phyloP scores from a whole-genome alignment of 92 coral and sea anemone species.

The Porites rus region DNA sequence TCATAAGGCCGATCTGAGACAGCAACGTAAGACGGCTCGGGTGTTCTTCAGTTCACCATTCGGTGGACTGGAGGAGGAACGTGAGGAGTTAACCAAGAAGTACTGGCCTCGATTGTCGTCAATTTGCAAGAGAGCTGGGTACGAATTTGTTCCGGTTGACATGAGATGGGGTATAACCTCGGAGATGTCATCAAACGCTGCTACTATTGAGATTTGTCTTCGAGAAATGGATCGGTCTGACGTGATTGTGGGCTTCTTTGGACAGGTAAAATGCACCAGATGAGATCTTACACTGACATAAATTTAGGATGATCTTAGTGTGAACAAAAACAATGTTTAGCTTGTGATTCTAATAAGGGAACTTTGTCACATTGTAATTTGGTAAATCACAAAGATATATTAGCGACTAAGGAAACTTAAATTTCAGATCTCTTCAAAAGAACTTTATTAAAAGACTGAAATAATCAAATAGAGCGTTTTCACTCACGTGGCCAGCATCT shows the following conservation, averaged over 20 bases:
- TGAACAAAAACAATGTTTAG: too few relatives aligned
- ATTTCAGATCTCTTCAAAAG: too few relatives aligned
- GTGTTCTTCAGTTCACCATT: slow-evolving; percentile 97
- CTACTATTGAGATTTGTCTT: slow-evolving; percentile 89
- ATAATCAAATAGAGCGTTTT: too few relatives aligned
- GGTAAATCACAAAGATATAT: too few relatives aligned
- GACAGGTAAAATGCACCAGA: slow-evolving; percentile 71
- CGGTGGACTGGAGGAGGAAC: slow-evolving; percentile 94
- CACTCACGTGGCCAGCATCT: too few relatives aligned
- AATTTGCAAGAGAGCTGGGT: slow-evolving; percentile 88
- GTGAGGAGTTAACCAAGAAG: slow-evolving; percentile 94
- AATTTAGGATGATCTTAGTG: not conserved
- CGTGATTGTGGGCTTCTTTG: slow-evolving; percentile 96
- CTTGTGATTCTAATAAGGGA: too few relatives aligned
- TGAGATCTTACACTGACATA: not conserved
- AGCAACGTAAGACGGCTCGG: slow-evolving; percentile 79
- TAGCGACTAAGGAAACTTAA: too few relatives aligned
- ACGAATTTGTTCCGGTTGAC: slow-evolving; percentile 95
- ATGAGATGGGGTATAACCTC: slow-evolving; percentile 96
- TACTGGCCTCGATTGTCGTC: slow-evolving; percentile 94
- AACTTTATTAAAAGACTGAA: too few relatives aligned
- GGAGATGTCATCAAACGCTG: slow-evolving; percentile 94
- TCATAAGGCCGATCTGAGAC: slow-evolving; percentile 2
- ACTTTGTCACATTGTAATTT: too few relatives aligned
- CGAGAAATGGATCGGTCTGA: slow-evolving; percentile 96